Evolutionary conservation across 2,797 vertebrate species (phyloP).

Genomic region (Pseudopleuronectes americanus): DNA sequence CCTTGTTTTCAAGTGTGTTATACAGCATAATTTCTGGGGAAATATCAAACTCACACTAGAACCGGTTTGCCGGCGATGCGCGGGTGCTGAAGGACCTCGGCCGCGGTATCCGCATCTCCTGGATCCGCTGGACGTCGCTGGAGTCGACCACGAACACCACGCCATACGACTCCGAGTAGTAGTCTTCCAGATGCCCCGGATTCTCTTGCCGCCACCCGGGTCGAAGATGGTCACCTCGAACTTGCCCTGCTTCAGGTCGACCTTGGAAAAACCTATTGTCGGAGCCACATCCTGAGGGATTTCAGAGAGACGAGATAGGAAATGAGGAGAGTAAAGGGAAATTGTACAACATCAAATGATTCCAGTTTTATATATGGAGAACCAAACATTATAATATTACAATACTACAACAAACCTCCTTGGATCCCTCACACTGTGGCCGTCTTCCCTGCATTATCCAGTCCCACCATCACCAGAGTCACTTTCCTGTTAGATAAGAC

Average conservation of each 20-base stretch:
- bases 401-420: conserved; percentile 79
- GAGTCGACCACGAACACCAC: conserved; percentile 92
- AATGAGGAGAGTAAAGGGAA: neutral
- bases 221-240: conserved; percentile 91
- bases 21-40: neutral
- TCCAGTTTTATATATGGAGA: no score
- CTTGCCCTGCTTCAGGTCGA: conserved; percentile 87
- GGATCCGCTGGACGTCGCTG: conserved; percentile 84
- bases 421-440: conserved; percentile 86
- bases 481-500: conserved; percentile 81
- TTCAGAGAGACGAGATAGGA: conserved; percentile 70
- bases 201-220: conserved; percentile 84
- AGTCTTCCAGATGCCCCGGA: conserved; percentile 87
- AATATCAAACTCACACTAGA: conserved; percentile 84
- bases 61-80: conserved; percentile 90
- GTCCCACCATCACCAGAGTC: conserved; percentile 88
- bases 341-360: neutral
- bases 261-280: conserved; percentile 84
- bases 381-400: no score
- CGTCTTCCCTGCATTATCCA: conserved; percentile 90
- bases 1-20: no score
- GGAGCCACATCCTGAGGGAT: conserved; percentile 82
- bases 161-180: conserved; percentile 87
- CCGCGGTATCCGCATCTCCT: conserved; percentile 86
- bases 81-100: conserved; percentile 87